These are phyloP conservation scores for Lithophane socia DNA, from an alignment of 2,888 invertebrate species.

Conservation along the genomic window DNA sequence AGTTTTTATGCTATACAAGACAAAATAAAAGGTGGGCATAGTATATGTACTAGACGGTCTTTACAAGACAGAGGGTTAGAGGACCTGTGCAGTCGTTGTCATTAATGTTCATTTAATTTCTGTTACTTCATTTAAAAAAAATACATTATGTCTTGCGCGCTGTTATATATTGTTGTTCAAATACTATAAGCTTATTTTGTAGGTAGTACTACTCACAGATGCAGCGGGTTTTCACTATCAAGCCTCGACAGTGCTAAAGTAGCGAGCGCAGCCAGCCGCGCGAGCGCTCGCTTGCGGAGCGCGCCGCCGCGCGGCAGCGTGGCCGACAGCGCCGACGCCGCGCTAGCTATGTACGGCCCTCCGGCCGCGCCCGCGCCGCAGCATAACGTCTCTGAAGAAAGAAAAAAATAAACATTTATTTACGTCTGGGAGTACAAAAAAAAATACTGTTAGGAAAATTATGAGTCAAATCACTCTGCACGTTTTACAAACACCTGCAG, in stretches of 20 bases:
- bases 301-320: constrained; percentile 79
- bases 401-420: too few relatives aligned
- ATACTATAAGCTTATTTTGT: too few relatives aligned
- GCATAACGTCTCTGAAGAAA: constrained; percentile 78
- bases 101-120: neutral
- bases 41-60: neutral
- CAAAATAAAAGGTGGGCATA: neutral
- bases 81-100: neutral
- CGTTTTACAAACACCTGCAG: too few relatives aligned
- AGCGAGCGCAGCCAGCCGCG: constrained; percentile 84
- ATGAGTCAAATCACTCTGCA: too few relatives aligned
- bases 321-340: constrained; percentile 75
- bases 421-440: too few relatives aligned
- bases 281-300: constrained; percentile 81
- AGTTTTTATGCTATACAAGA: neutral
- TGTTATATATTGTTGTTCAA: neutral
- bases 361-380: constrained; percentile 83
- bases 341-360: constrained; percentile 69
- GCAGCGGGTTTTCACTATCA: constrained; percentile 82
- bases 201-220: constrained; percentile 75
- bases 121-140: too few relatives aligned
- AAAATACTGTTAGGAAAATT: too few relatives aligned
- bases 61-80: neutral
- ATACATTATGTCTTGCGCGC: neutral
- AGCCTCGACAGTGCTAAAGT: constrained; percentile 77